Evolutionary conservation across 2,797 vertebrate genomes (phyloP).

Genomic region (Menidia menidia): DNA sequence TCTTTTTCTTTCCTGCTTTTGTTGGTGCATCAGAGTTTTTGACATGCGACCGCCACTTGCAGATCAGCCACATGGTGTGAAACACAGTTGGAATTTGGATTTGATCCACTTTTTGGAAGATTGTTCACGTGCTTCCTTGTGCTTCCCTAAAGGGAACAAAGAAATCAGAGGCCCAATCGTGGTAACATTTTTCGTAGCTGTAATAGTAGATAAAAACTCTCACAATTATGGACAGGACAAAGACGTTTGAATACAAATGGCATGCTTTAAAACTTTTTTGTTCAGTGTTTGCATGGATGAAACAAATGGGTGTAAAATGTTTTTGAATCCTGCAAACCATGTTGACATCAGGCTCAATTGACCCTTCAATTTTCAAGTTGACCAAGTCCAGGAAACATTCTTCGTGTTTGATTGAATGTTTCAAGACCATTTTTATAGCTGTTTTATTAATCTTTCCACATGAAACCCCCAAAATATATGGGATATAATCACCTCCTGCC

Average conservation of each 20-base stretch:
- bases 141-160: slow-evolving; percentile 1
- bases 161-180: neutral
- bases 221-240: neutral
- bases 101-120: neutral
- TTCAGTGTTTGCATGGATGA: neutral
- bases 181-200: neutral
- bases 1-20: slow-evolving; percentile 21
- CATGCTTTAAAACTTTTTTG: neutral
- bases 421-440: too few relatives aligned
- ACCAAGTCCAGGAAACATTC: neutral
- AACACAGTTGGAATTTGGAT: neutral
- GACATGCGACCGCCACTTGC: slow-evolving; percentile 6
- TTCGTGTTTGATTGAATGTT: too few relatives aligned
- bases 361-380: neutral
- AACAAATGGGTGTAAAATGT: neutral
- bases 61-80: slow-evolving; percentile 1
- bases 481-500: neutral
- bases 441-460: too few relatives aligned
- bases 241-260: neutral
- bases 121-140: neutral
- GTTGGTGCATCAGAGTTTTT: neutral
- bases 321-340: neutral
- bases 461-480: neutral
- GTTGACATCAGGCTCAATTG: neutral
- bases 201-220: neutral